A percentile compares a stretch with the other conserved stretches of the same genome.
Conservation (phyloP, 2,888 invertebrate species). For the Harpalus rufipes region DNA sequence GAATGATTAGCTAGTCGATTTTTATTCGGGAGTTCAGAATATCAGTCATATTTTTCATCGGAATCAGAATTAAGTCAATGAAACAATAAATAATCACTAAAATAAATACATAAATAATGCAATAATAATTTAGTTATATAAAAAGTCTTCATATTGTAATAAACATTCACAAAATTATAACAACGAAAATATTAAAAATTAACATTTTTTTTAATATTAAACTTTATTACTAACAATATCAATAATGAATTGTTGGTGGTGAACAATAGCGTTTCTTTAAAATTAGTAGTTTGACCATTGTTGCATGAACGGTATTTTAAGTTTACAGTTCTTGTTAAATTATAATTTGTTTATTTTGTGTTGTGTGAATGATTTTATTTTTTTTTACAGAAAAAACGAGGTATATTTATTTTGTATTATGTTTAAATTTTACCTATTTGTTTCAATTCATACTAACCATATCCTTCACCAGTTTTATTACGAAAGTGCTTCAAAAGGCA, state of each 20-base stretch:
- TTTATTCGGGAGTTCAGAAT: too few relatives aligned
- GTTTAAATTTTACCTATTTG: slow-evolving; percentile 31
- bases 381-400: slow-evolving; percentile 11
- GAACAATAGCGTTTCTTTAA: not conserved
- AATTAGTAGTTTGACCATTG: slow-evolving; percentile 34
- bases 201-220: not conserved
- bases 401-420: slow-evolving; percentile 11
- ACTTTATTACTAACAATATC: not conserved
- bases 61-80: too few relatives aligned
- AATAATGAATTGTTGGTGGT: not conserved
- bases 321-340: slow-evolving; percentile 22
- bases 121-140: too few relatives aligned
- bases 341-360: slow-evolving; percentile 20
- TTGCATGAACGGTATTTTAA: slow-evolving; percentile 43
- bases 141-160: not conserved
- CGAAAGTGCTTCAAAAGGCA: too few relatives aligned
- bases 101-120: too few relatives aligned
- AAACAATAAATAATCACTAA: too few relatives aligned
- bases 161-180: not conserved
- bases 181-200: not conserved
- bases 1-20: too few relatives aligned
- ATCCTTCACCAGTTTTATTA: not conserved
- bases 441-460: slow-evolving; percentile 1
- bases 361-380: slow-evolving; percentile 38
- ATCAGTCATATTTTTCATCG: too few relatives aligned